Conservation (phyloP, 2,113 vertebrate genomes). For the Salminus brasiliensis region DNA sequence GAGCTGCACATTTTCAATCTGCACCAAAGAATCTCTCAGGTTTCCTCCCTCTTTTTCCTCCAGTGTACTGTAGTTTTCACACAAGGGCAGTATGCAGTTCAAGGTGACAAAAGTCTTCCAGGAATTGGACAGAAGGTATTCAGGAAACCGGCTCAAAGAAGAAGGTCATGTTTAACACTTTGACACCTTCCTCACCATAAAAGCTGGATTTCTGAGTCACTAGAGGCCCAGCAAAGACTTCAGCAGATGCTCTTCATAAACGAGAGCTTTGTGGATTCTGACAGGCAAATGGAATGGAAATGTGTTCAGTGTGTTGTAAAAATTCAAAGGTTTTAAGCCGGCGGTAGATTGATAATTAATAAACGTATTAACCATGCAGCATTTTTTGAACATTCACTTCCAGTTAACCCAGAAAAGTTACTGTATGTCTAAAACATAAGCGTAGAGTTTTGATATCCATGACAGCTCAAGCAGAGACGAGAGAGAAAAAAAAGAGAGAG, state of each 20-base stretch:
- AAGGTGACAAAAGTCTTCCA: constrained; percentile 64
- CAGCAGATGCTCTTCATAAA: constrained; percentile 78
- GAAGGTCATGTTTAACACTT: constrained; percentile 75
- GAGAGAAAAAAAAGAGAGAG: neutral
- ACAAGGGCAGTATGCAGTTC: constrained; percentile 72
- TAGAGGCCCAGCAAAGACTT: constrained; percentile 75
- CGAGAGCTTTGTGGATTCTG: constrained; percentile 76
- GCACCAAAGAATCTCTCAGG: neutral
- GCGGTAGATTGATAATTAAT: constrained; percentile 44
- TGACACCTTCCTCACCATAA: constrained; percentile 77
- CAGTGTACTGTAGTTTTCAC: constrained; percentile 68
- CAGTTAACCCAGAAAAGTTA: neutral
- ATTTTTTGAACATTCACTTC: neutral
- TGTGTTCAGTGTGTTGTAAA: constrained; percentile 74
- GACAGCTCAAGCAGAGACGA: neutral
- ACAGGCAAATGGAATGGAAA: constrained; percentile 77
- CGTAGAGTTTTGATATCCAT: neutral
- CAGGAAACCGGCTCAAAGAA: constrained; percentile 72
- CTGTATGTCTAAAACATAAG: neutral
- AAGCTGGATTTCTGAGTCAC: constrained; percentile 76
- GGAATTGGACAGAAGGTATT: constrained; percentile 74
- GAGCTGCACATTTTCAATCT: neutral
- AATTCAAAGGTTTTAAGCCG: neutral
- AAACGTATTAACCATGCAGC: neutral
- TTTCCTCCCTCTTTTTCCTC: constrained; percentile 3